Percentiles rank a stretch among this genome's conserved stretches.
Evolutionary conservation across 2,113 vertebrate species (phyloP).

Genomic region (Melierax canorus): DNA sequence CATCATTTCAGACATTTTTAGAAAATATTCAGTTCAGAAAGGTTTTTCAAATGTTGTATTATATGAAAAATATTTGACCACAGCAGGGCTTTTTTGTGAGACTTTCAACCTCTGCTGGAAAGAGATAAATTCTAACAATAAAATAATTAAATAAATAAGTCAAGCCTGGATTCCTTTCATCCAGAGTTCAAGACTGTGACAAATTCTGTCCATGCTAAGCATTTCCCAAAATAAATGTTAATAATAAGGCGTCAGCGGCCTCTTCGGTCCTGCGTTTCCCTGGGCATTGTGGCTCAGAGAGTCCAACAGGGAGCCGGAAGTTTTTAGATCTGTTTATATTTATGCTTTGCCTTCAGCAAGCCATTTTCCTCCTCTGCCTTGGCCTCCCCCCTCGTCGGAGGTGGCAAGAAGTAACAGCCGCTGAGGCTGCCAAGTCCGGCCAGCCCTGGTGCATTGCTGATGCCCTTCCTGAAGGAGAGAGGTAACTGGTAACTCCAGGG

Average conservation of each 20-base stretch:
- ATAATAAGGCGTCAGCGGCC: background rate
- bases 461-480: background rate
- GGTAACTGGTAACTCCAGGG: no score
- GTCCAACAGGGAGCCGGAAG: background rate
- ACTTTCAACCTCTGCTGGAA: background rate
- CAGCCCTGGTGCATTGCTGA: background rate
- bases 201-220: background rate
- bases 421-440: accelerated
- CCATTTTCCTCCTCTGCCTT: background rate
- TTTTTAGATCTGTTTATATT: background rate
- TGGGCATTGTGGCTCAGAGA: no score
- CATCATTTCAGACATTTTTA: background rate
- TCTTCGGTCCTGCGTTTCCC: accelerated
- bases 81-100: background rate
- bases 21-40: constrained; percentile 4
- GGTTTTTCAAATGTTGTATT: background rate
- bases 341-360: background rate
- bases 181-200: background rate
- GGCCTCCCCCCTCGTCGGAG: background rate
- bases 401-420: background rate
- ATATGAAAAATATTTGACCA: constrained; percentile 6
- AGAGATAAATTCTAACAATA: background rate
- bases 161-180: background rate
- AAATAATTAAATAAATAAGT: background rate
- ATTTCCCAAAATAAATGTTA: background rate